Percentiles rank a stretch among this genome's conserved stretches.
These are phyloP conservation scores for Malthinus flaveolus DNA, from an alignment of 2,888 invertebrate species.

Conservation along the genomic window DNA sequence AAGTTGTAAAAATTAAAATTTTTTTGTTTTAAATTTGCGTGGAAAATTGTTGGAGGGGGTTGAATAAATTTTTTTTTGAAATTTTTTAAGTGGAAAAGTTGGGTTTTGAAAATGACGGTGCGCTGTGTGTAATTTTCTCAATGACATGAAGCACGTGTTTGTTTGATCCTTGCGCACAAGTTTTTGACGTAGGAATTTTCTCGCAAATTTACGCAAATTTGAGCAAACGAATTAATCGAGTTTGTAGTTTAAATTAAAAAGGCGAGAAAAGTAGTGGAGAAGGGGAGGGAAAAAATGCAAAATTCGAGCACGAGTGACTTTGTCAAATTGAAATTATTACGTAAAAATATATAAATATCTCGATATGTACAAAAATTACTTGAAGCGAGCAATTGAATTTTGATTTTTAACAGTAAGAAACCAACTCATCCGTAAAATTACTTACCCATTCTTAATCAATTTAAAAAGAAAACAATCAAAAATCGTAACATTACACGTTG, in stretches of 20 bases:
- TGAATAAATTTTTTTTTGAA: no score
- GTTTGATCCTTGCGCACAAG: conserved; percentile 27
- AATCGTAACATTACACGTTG: conserved; percentile 5
- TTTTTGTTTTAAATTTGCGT: no score
- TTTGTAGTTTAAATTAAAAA: not conserved
- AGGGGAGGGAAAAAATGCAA: conserved; percentile 20
- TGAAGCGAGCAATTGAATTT: conserved; percentile 31
- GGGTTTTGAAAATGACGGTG: not conserved
- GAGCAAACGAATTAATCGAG: not conserved
- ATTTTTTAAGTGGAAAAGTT: no score
- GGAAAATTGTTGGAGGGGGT: no score
- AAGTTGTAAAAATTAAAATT: no score
- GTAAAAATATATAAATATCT: conserved; percentile 22
- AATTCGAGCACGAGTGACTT: conserved; percentile 29
- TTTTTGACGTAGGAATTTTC: conserved; percentile 1
- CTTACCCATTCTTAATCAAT: conserved; percentile 44
- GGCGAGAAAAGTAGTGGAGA: no score
- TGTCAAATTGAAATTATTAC: conserved; percentile 20
- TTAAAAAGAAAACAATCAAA: conserved; percentile 25
- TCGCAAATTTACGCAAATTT: not conserved
- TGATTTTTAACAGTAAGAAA: conserved; percentile 34
- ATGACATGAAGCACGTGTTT: conserved; percentile 27
- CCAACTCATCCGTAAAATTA: conserved; percentile 45
- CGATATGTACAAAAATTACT: conserved; percentile 19
- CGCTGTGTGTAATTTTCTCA: conserved; percentile 10